Percentiles rank a stretch among this genome's conserved stretches.
These are phyloP conservation scores for Chrysochloris asiatica DNA, from an alignment of 2,113 vertebrate species.

Conservation along the genomic window DNA sequence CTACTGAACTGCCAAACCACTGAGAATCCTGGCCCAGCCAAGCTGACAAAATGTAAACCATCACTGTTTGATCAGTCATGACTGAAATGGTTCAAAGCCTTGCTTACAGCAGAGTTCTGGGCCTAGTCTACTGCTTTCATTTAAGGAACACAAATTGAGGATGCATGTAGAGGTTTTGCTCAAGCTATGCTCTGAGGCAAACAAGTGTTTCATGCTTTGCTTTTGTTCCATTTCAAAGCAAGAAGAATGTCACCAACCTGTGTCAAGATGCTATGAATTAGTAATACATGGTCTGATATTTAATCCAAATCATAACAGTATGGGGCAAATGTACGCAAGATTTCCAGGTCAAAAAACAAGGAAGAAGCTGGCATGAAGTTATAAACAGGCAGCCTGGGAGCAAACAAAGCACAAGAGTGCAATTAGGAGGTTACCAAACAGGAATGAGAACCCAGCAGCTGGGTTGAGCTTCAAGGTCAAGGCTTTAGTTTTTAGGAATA, in stretches of 20 bases:
- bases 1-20: too few relatives aligned
- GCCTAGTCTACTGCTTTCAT: neutral
- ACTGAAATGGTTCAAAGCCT: neutral
- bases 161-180: neutral
- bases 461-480: conserved; percentile 11
- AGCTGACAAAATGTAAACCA: too few relatives aligned
- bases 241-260: neutral
- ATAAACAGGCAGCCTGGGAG: neutral
- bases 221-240: conserved; percentile 43
- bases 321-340: conserved; percentile 29
- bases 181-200: neutral
- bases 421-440: neutral
- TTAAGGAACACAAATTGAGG: neutral
- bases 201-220: conserved; percentile 9
- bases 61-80: neutral
- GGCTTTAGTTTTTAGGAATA: neutral
- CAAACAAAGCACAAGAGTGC: neutral
- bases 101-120: neutral
- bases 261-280: conserved; percentile 28
- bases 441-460: neutral
- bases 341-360: conserved; percentile 26
- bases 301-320: conserved; percentile 23
- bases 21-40: too few relatives aligned
- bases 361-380: conserved; percentile 11
- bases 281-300: conserved; percentile 23